Base-by-base conservation (phyloP, 2,113 vertebrate species). In the Craseonycteris thonglongyai region DNA sequence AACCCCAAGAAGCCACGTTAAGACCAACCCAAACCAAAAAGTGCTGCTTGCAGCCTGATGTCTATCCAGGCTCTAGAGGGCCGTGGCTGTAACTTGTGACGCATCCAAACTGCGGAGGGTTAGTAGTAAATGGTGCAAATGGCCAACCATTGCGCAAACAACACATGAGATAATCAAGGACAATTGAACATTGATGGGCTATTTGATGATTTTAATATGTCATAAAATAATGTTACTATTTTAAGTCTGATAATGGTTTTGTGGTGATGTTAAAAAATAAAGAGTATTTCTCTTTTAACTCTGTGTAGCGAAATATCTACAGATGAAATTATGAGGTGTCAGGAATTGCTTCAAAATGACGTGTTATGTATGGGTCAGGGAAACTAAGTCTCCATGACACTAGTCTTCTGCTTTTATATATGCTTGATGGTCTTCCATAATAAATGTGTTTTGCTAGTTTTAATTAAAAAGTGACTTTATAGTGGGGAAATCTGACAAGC, bases 1-100 rank as follows among this genome's bases (percentile, higher is more conserved):
- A 75, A 13, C 13, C 26, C 14, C 24, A 8, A 28, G 22, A 40
- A 42, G 47, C 59, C 59, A 47, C 7, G 47, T 6, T 7, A 72
- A 72, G 30, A 42, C 40, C 28, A 40, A 68, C 38, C 35, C n/a
- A 42, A 71, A 71, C 8, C 40, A 71, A 35, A 24, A 79, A 80
- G 6, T 26, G 30, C 24, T 22, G 21, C 63, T 38, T 45, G 51
- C 49, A 18, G 45, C 18, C 38, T 35, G 45, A 3, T 11, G 7
- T 35, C 10, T 7, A 21, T 1, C 26, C 18, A 54, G 24, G 21
- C 11, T 14, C 12, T 5, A 30, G 42, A 33, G 7, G 12, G 1
- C 42, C 3, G 5, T 5, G 6, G 33, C 0, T 12, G 24, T 7
- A 38, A 24, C 30, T 8, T 0, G 5, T 4, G 42, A 33, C 6